phyloP scores from a whole-genome alignment of 2,797 vertebrate species.

The Poeciliopsis paucimaculata region DNA sequence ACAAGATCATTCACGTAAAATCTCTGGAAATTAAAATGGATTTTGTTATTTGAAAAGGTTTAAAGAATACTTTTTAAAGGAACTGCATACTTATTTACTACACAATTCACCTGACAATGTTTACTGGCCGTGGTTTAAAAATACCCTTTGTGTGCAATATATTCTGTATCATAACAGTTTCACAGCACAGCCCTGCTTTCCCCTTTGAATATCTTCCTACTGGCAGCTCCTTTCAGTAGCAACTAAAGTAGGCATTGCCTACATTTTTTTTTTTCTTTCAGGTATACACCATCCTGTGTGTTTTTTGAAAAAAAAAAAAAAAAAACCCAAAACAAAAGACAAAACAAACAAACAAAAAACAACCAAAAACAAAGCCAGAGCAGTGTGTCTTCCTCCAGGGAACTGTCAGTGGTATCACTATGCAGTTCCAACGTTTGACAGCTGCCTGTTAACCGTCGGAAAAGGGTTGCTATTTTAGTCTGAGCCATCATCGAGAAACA shows the following conservation, averaged over 20 bases:
- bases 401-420: conserved; percentile 52
- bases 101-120: background rate
- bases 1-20: background rate
- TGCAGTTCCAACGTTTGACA: conserved; percentile 68
- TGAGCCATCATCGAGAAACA: conserved; percentile 49
- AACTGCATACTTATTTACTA: background rate
- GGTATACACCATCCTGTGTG: conserved; percentile 39
- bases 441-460: conserved; percentile 69
- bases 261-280: conserved; percentile 43
- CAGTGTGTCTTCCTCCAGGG: conserved; percentile 54
- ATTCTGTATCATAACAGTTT: conserved; percentile 20
- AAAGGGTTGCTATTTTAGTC: conserved; percentile 66
- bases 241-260: conserved; percentile 47
- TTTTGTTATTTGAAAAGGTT: background rate
- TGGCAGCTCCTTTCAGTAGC: conserved; percentile 37
- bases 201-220: conserved; percentile 19
- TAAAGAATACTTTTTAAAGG: background rate
- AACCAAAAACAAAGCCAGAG: conserved; percentile 46
- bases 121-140: conserved; percentile 1
- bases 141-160: conserved; percentile 9
- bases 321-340: conserved; percentile 31
- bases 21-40: background rate
- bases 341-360: conserved; percentile 31
- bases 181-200: conserved; percentile 10
- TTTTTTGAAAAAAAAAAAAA: conserved; percentile 45